Evolutionary conservation across 2,888 invertebrate species (phyloP).

Genomic region (Tetheella fluctuosa): DNA sequence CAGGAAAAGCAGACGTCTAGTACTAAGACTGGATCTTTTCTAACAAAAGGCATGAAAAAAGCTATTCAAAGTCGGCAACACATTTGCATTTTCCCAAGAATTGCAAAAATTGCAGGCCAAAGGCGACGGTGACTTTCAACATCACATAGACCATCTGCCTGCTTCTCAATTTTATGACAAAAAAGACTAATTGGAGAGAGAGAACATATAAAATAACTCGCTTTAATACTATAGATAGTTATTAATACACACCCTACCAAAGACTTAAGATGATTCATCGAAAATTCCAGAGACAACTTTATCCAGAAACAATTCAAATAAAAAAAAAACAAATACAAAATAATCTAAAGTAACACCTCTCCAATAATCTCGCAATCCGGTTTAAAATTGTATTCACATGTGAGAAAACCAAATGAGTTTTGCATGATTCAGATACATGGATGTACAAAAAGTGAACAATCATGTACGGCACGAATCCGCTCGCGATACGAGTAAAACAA

Average conservation of each 20-base stretch:
- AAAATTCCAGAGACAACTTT: neutral
- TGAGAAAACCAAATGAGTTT: slow-evolving; percentile 7
- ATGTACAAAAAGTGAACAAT: slow-evolving; percentile 12
- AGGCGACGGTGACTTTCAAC: too few species aligned
- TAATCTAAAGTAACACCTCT: neutral
- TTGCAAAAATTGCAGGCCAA: too few species aligned
- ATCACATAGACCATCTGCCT: too few species aligned
- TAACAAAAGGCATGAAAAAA: too few species aligned
- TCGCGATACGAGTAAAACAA: slow-evolving; percentile 37
- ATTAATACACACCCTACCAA: neutral
- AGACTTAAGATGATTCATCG: neutral
- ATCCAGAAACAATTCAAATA: neutral
- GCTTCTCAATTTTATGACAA: too few species aligned
- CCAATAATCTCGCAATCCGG: neutral
- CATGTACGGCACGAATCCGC: slow-evolving; percentile 16
- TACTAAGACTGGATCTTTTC: too few species aligned
- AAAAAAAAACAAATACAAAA: neutral
- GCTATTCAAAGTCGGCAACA: too few species aligned
- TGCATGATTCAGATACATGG: slow-evolving; percentile 4
- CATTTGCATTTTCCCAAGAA: too few species aligned
- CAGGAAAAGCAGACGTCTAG: too few species aligned
- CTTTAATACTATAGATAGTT: neutral
- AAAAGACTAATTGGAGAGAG: too few species aligned
- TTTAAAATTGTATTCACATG: neutral
- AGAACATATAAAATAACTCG: neutral